Percentiles rank a stretch among this genome's conserved stretches.
Conservation (phyloP, 2,113 vertebrate species). For the Struthio camelus region DNA sequence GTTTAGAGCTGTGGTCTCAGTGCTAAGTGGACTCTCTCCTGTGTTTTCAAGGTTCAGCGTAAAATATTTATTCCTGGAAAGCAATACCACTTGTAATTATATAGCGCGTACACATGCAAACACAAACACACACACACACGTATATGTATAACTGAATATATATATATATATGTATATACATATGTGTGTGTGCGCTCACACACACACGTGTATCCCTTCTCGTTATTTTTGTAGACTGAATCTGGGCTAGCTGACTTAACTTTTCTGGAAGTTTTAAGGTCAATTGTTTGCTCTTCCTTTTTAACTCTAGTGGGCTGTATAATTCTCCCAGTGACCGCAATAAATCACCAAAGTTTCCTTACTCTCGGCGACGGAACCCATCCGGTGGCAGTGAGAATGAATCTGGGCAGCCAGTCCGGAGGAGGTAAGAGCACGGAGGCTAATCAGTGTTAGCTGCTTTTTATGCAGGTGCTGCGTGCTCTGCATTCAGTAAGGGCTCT, state of each 20-base stretch:
- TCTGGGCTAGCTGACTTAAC: background rate
- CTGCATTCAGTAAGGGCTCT: background rate
- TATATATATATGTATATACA: too few species aligned
- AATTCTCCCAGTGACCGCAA: constrained; percentile 82
- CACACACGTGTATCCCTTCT: background rate
- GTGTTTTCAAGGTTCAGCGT: background rate
- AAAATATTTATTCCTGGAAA: background rate
- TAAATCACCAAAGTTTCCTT: constrained; percentile 87
- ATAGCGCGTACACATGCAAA: background rate
- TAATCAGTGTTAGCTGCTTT: background rate
- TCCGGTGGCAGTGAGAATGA: constrained; percentile 86
- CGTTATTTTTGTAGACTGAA: background rate
- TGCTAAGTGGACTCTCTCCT: background rate
- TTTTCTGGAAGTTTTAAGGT: background rate
- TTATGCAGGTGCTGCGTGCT: background rate
- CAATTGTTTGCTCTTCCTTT: background rate
- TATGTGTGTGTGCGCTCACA: background rate
- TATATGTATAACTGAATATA: accelerated
- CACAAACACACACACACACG: too few species aligned
- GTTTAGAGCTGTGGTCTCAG: background rate
- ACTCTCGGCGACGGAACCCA: constrained; percentile 75
- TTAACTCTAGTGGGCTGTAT: constrained; percentile 80
- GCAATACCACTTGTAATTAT: background rate
- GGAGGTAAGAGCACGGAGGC: constrained; percentile 72
- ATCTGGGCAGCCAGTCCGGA: constrained; percentile 72